Conservation (phyloP, 2,888 invertebrate genomes). For the Drosophila anomalipes region DNA sequence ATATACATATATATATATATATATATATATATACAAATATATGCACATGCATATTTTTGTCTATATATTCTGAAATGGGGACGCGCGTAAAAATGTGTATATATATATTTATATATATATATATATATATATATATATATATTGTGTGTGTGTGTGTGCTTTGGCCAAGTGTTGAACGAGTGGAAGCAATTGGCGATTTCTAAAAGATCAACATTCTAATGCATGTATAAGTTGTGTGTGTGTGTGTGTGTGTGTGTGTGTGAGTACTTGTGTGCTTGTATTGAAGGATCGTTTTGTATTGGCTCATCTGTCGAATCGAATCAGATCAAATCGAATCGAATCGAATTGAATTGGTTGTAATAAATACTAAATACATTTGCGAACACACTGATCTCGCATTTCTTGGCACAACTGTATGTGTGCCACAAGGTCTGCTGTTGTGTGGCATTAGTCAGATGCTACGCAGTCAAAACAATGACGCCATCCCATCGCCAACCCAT, state of each 20-base stretch:
- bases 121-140: background rate
- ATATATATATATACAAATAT: conserved; percentile 1
- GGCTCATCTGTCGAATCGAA: conserved; percentile 7
- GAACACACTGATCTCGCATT: background rate
- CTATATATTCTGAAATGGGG: conserved; percentile 44
- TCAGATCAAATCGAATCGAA: background rate
- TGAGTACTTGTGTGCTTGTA: background rate
- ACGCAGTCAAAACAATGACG: conserved; percentile 44
- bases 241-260: background rate
- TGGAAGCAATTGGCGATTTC: conserved; percentile 46
- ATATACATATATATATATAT: background rate
- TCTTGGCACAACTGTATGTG: background rate
- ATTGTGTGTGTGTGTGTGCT: conserved; percentile 13
- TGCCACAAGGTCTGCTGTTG: conserved; percentile 11
- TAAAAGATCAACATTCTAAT: conserved; percentile 21
- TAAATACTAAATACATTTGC: background rate
- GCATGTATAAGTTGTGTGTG: background rate
- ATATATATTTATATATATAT: background rate
- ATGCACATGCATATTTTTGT: conserved; percentile 1
- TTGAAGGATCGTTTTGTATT: background rate
- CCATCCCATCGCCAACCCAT: conserved; percentile 23
- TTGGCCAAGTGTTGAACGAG: conserved; percentile 51
- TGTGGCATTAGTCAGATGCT: conserved; percentile 29
- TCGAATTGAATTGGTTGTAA: background rate
- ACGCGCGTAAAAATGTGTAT: conserved; percentile 31